Evolutionary conservation across 2,113 vertebrate species (phyloP), one percentile per base, ranked within the genome.

Genomic region (Aptenodytes patagonicus): DNA sequence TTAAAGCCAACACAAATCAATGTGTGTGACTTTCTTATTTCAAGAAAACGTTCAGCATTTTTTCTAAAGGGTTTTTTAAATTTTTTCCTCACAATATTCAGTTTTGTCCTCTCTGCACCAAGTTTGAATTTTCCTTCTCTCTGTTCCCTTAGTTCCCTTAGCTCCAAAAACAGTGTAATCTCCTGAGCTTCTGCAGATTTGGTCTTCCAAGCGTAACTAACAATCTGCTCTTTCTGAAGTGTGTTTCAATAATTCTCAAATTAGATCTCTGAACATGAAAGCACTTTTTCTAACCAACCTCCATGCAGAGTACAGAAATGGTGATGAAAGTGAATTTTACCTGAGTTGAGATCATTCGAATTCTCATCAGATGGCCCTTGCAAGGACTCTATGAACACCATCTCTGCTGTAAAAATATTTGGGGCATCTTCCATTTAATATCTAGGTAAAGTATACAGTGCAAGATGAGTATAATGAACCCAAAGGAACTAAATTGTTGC

Each of bases 211-310:
- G 89, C 8, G 4, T 92, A 94, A 79, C 72, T 93, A 93, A 89
- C 72, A 91, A 81, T 84, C 57, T 73, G 32, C 40, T 95, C 76
- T 95, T 90, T 94, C 86, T 92, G 77, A 93, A 76, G 68, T 65
- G 46, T 47, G 18, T 83, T 83, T 80, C 55, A 83, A 47, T 83
- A 91, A 94, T 95, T 91, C 88, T 83, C 49, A 77, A 93, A 79
- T 90, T 89, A 91, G 69, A 71, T 82, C 66, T 89, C 60, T 69
- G 57, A 89, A 79, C 52, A 85, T 85, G 61, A 94, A 94, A 96
- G 69, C 40, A 60, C 21, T 93, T 81, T 70, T 34, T 95, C 51
- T 89, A 49, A 86, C 32, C 84, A 91, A 92, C 19, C 18, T 51
- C 72, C 57, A 32, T 66, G 38, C 60, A 47, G 57, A 81, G 17